Evolutionary conservation across 2,113 vertebrate genomes (phyloP).

Genomic region (Athene noctua): DNA sequence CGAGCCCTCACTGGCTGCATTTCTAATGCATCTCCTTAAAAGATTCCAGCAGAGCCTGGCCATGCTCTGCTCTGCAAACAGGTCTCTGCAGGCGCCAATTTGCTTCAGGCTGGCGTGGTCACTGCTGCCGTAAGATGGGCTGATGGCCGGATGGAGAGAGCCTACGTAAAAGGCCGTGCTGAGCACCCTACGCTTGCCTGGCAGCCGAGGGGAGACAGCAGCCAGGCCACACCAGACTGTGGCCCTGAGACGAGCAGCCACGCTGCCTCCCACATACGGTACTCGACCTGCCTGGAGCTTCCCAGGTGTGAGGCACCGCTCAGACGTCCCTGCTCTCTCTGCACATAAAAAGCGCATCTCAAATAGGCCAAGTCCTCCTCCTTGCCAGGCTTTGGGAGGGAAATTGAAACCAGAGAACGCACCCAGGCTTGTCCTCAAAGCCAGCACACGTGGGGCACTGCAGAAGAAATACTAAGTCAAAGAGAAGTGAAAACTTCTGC

Average conservation of each 20-base stretch:
- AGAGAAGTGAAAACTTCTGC: neutral
- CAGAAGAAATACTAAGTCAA: neutral
- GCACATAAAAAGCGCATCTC: neutral
- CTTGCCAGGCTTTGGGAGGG: accelerated
- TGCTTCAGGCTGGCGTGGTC: neutral
- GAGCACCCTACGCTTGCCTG: neutral
- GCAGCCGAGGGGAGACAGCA: neutral
- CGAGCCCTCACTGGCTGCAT: neutral
- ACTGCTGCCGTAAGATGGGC: neutral
- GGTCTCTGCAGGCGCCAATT: neutral
- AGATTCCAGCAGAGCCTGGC: neutral
- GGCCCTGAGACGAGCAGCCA: neutral
- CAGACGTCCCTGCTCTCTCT: neutral
- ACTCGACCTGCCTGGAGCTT: neutral
- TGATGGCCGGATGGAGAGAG: neutral
- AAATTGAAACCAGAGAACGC: neutral
- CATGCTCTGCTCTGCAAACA: neutral
- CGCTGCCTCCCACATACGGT: accelerated
- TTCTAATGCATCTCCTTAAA: neutral
- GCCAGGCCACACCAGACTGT: neutral
- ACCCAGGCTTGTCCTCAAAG: neutral
- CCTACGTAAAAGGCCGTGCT: neutral
- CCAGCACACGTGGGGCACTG: accelerated
- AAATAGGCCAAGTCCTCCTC: neutral
- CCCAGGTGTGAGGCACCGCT: accelerated